Evolutionary conservation across 2,797 vertebrate species (phyloP).

Genomic region (Anas capensis): DNA sequence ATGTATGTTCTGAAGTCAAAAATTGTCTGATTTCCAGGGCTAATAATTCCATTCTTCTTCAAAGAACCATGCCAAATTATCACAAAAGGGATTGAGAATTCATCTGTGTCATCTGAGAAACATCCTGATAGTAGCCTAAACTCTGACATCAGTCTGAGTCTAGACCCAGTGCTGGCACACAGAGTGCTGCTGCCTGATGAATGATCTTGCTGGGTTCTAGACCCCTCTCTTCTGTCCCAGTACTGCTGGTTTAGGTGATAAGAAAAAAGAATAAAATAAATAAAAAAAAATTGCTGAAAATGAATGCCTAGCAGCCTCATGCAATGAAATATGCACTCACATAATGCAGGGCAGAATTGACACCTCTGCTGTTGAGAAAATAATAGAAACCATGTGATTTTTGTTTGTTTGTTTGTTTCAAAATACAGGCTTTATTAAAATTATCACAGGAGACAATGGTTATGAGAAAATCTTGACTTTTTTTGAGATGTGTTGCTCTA

Average conservation of each 20-base stretch:
- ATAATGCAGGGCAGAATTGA: neutral
- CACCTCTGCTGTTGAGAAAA: neutral
- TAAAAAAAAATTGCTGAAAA: neutral
- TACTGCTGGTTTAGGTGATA: neutral
- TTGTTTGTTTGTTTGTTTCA: neutral
- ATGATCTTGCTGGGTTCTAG: neutral
- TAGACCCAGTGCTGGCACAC: neutral
- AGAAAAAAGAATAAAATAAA: neutral
- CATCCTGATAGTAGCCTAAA: neutral
- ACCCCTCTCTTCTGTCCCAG: neutral
- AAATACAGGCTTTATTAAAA: neutral
- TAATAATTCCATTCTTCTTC: neutral
- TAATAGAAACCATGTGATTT: neutral
- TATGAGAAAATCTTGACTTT: neutral
- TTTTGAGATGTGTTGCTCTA: neutral
- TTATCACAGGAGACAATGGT: neutral
- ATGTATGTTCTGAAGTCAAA: neutral
- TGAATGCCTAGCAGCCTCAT: neutral
- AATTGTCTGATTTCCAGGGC: neutral
- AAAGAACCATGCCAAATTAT: neutral
- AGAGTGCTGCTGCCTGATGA: neutral
- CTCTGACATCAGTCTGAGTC: accelerated
- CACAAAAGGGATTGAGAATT: neutral
- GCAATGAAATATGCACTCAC: neutral
- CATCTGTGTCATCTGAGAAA: neutral